These are phyloP conservation scores for Tragulus kanchil DNA, from an alignment of 2,113 vertebrate genomes.

Conservation along the genomic window DNA sequence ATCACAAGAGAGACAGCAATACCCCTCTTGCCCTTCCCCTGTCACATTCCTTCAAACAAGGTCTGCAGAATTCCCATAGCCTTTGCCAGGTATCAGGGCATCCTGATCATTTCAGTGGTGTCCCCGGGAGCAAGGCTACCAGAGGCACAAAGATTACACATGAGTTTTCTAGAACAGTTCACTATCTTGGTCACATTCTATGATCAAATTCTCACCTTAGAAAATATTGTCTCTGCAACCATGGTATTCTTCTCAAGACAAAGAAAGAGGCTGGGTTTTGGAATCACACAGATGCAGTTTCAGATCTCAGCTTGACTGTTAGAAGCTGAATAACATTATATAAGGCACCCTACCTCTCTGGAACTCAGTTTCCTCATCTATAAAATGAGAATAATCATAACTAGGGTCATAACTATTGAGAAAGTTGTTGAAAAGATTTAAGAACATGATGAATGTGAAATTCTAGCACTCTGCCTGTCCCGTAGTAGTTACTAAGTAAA, in stretches of 20 bases:
- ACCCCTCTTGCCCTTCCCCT: accelerated
- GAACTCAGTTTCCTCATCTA: background rate
- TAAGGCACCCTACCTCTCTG: background rate
- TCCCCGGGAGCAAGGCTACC: background rate
- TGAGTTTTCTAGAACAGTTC: background rate
- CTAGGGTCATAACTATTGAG: background rate
- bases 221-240: background rate
- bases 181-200: background rate
- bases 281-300: background rate
- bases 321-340: background rate
- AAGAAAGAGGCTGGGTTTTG: background rate
- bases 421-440: conserved; percentile 5
- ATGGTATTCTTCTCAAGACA: background rate
- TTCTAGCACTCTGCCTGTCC: background rate
- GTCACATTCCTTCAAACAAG: background rate
- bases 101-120: background rate
- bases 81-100: background rate
- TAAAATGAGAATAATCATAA: conserved; percentile 37
- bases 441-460: background rate
- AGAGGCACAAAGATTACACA: background rate
- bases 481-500: background rate
- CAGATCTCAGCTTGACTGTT: background rate
- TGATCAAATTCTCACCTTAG: background rate
- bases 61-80: background rate
- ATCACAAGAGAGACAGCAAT: background rate